Percentiles rank a stretch among this genome's conserved stretches.
Conservation (phyloP, 1,140 invertebrate species). For the Drosophila saltans region DNA sequence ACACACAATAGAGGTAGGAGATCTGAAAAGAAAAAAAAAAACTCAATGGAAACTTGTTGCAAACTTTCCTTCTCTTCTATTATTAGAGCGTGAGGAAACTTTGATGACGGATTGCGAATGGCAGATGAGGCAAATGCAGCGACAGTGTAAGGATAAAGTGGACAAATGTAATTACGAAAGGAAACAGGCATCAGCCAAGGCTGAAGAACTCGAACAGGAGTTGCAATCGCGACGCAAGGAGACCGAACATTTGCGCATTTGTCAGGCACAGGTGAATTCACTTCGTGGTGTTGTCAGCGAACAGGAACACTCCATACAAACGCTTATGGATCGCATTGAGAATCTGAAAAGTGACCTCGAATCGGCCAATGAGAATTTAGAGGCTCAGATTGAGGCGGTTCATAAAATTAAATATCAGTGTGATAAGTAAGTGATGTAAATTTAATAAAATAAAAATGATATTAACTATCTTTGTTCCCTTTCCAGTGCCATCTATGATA, state of each 20-base stretch:
- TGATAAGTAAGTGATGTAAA: conserved; percentile 68
- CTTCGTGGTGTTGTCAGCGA: conserved; percentile 85
- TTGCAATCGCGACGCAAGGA: conserved; percentile 83
- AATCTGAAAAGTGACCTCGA: conserved; percentile 83
- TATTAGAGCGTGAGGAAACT: conserved; percentile 85
- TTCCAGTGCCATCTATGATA: conserved; percentile 84
- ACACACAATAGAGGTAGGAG: conserved; percentile 81
- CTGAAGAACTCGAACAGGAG: conserved; percentile 83
- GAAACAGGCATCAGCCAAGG: conserved; percentile 84
- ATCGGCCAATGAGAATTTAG: conserved; percentile 84
- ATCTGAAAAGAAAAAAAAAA: neutral
- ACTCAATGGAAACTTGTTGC: conserved; percentile 35
- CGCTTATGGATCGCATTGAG: conserved; percentile 85
- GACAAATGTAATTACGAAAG: conserved; percentile 85
- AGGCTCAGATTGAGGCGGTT: conserved; percentile 85
- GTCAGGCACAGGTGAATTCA: conserved; percentile 86
- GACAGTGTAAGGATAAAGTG: conserved; percentile 86
- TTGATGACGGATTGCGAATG: conserved; percentile 88
- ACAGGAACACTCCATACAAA: conserved; percentile 85
- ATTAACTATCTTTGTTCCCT: neutral
- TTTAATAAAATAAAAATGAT: neutral
- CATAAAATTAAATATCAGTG: conserved; percentile 82
- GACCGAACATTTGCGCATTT: conserved; percentile 84
- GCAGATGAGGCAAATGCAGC: conserved; percentile 87
- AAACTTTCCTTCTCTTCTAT: neutral